Base-by-base conservation (phyloP, 2,888 invertebrate genomes). In the Pycnomerus fuliginosus region DNA sequence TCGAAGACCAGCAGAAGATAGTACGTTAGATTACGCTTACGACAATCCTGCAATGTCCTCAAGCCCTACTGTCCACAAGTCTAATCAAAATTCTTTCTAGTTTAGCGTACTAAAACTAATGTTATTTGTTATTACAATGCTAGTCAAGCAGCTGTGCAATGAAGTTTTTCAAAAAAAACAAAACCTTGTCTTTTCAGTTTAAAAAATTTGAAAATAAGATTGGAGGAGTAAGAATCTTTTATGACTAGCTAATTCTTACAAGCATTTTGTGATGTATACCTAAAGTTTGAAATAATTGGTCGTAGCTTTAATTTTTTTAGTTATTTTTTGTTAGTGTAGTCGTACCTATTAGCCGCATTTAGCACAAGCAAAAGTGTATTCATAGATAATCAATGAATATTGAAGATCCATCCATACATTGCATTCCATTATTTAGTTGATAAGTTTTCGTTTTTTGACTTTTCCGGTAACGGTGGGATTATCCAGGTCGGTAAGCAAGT, bases 1-100 rank as follows among this genome's bases (percentile, higher is more conserved):
- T 52, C 76, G 87, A 44, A 79, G 86, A 58, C 87, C 88, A 0
- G 85, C 87, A 11, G 88, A 89, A 66, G 87, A 88, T 53, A 61
- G 61, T 40, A 85, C 86, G 1, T 72, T 85, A 24, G 88, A 87
- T 58, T 87, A 85, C 58, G 85, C 86, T 0, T 87, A 88, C 62
- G 88, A 88, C 60, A 89, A 89, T 69, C 84, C 83, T 62, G 87
- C 80, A 0, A 80, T 89, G 80, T 16, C 37, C 12, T 23, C 34
- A 2, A 48, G 48, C 27, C 48, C 48, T 8, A 35, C 13, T 14
- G 25, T n/a, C n/a, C n/a, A 31, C 12, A 37, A 44, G 30, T 13
- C 36, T 7, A 36, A 11, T 25, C 31, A 23, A 5, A 36, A 24
- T 15, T 25, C 36, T 7, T 43, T 43, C 16, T 43, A 23, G 5